phyloP scores from a whole-genome alignment of 1,140 invertebrate species.

The Melipona quadrifasciata region DNA sequence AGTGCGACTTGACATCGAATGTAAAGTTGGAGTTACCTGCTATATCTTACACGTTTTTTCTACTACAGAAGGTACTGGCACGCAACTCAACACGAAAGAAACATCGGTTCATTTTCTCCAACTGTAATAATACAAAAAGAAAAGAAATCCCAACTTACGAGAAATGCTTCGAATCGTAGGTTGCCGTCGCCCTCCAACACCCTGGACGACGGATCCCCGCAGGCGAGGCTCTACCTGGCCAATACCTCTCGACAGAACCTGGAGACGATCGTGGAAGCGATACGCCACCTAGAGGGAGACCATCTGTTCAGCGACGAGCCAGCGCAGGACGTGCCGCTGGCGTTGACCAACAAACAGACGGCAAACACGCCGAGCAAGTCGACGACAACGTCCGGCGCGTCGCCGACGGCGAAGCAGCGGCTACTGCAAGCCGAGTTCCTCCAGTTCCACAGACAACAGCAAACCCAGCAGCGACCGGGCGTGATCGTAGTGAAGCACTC shows the following conservation, averaged over 20 bases:
- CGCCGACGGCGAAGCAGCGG: constrained; percentile 71
- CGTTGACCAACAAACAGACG: constrained; percentile 85
- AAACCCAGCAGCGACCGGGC: constrained; percentile 89
- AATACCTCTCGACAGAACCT: constrained; percentile 95
- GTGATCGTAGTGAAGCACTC: constrained; percentile 93
- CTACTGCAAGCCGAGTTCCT: constrained; percentile 85
- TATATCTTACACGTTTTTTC: too few relatives aligned
- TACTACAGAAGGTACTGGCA: too few relatives aligned
- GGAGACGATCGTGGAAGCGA: constrained; percentile 98
- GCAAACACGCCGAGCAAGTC: constrained; percentile 42
- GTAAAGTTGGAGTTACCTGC: too few relatives aligned
- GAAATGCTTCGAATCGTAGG: constrained; percentile 64
- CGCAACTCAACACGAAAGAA: too few relatives aligned
- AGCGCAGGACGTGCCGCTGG: constrained; percentile 87
- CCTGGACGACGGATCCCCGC: constrained; percentile 81
- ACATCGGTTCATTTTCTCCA: too few relatives aligned
- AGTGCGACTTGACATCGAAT: not conserved
- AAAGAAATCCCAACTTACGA: too few relatives aligned
- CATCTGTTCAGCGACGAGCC: constrained; percentile 92
- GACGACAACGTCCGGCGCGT: constrained; percentile 36
- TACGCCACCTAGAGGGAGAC: constrained; percentile 97
- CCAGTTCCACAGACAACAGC: constrained; percentile 83
- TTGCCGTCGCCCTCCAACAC: constrained; percentile 83
- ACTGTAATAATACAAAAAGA: not conserved
- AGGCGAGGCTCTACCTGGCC: constrained; percentile 87